Conservation (phyloP, 2,888 invertebrate genomes). For the Tenthredo distinguenda region DNA sequence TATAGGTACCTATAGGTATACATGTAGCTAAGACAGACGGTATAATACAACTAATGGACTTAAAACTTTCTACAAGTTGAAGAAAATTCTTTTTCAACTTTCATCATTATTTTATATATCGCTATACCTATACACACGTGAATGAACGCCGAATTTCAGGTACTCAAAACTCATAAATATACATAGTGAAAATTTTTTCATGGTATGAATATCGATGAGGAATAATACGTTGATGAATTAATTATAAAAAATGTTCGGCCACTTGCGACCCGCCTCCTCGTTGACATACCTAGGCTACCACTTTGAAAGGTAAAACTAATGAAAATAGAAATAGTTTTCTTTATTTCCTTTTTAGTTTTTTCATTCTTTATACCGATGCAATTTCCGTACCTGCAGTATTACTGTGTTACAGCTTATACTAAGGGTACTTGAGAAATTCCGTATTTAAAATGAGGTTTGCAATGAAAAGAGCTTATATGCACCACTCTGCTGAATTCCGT, state of each 20-base stretch:
- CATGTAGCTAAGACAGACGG: not conserved
- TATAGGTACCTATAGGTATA: not conserved
- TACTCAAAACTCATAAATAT: not conserved
- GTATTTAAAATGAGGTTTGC: not conserved
- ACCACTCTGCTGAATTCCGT: not conserved
- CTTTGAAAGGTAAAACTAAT: not conserved
- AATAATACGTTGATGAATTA: not conserved
- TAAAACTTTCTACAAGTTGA: conserved; percentile 22
- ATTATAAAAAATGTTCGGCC: not conserved
- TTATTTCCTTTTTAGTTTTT: not conserved
- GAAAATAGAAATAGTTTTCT: not conserved
- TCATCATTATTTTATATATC: not conserved
- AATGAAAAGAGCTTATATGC: not conserved
- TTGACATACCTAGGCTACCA: not conserved
- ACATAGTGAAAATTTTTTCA: too few relatives aligned
- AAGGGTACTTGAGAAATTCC: not conserved
- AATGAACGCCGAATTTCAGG: not conserved
- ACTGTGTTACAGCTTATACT: not conserved
- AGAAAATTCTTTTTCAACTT: conserved; percentile 1
- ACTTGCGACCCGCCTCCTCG: not conserved
- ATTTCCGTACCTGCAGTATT: not conserved
- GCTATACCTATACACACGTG: not conserved
- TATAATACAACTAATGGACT: conserved; percentile 24
- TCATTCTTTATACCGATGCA: not conserved
- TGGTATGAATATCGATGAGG: not conserved